Evolutionary conservation across 1,140 invertebrate species (phyloP).

Genomic region (Cataglyphis hispanica): DNA sequence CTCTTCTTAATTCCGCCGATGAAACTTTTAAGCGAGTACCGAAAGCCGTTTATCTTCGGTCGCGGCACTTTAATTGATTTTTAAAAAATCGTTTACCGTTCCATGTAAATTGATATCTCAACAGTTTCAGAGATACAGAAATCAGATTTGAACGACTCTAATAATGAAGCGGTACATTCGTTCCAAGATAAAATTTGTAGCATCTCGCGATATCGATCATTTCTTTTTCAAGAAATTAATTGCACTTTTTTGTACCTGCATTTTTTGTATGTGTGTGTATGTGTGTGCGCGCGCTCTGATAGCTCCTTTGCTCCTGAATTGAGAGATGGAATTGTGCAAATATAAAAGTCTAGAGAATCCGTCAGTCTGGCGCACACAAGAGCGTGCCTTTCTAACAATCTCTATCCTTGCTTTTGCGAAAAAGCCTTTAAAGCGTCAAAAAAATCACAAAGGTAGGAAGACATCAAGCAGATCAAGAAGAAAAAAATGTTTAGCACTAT

Average conservation of each 20-base stretch:
- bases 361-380: conserved; percentile 16
- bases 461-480: conserved; percentile 31
- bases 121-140: background rate
- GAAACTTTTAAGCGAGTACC: conserved; percentile 50
- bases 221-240: background rate
- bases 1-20: conserved; percentile 42
- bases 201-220: background rate
- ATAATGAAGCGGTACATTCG: background rate
- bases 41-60: conserved; percentile 26
- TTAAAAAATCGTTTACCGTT: background rate
- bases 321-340: conserved; percentile 7
- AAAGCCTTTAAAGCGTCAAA: conserved; percentile 42
- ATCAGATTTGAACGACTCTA: background rate
- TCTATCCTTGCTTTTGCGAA: conserved; percentile 21
- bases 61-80: conserved; percentile 43
- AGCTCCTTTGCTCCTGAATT: background rate
- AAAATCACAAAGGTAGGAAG: conserved; percentile 48
- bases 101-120: background rate
- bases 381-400: conserved; percentile 43
- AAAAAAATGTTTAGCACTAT: conserved; percentile 40
- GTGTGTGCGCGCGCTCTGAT: background rate
- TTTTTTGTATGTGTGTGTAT: background rate
- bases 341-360: conserved; percentile 48
- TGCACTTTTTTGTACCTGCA: no score
- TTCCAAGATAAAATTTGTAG: background rate